These are phyloP conservation scores for Paragorgia papillata DNA, from an alignment of 92 coral and sea anemone genomes.

Conservation along the genomic window DNA sequence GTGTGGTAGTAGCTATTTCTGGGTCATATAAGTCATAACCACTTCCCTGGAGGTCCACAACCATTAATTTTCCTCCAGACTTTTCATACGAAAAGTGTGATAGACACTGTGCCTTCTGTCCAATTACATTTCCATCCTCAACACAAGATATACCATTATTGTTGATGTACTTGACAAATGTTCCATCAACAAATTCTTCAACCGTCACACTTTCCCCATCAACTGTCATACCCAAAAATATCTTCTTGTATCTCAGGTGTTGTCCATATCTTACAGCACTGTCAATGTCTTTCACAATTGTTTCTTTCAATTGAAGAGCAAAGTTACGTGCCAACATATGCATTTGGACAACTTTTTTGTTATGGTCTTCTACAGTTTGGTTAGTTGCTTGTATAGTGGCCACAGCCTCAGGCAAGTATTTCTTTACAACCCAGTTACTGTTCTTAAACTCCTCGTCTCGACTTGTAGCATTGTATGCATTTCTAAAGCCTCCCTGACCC, in stretches of 20 bases:
- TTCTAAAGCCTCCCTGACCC: slow-evolving; percentile 41
- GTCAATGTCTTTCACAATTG: not conserved
- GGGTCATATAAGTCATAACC: slow-evolving; percentile 18
- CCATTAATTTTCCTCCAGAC: slow-evolving; percentile 1
- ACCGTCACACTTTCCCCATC: slow-evolving; percentile 4
- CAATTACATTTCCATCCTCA: not conserved
- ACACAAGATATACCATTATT: slow-evolving; percentile 20
- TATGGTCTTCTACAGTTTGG: slow-evolving; percentile 31
- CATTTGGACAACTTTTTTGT: slow-evolving; percentile 23
- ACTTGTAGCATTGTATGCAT: slow-evolving; percentile 39
- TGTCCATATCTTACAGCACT: not conserved
- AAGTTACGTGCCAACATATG: slow-evolving; percentile 27
- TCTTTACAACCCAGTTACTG: slow-evolving; percentile 25
- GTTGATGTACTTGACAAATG: slow-evolving; percentile 25
- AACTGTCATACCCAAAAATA: slow-evolving; percentile 9
- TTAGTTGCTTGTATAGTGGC: not conserved
- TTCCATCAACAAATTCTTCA: slow-evolving; percentile 25
- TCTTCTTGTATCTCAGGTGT: not conserved
- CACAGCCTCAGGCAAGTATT: slow-evolving; percentile 20
- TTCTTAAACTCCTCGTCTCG: slow-evolving; percentile 4
- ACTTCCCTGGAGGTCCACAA: slow-evolving; percentile 17
- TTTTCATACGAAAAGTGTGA: slow-evolving; percentile 7
- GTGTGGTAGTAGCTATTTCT: slow-evolving; percentile 9
- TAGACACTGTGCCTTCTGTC: slow-evolving; percentile 15
- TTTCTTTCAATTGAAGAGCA: not conserved